Evolutionary conservation across 1,140 invertebrate genomes (phyloP).

Genomic region (Trachymyrmex septentrionalis): DNA sequence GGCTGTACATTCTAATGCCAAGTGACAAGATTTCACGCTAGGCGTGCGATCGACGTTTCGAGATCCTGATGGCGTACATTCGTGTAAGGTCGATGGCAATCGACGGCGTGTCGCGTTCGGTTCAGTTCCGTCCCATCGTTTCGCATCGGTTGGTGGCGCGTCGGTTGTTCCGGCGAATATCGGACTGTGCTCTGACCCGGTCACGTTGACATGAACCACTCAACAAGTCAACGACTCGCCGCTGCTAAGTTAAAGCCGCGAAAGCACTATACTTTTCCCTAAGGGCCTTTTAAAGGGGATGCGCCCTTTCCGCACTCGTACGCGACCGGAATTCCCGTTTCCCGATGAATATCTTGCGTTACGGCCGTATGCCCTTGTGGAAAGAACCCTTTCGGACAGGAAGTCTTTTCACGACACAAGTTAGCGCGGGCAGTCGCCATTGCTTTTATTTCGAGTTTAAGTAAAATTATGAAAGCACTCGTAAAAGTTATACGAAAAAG

Average conservation of each 20-base stretch:
- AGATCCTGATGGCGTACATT: constrained; percentile 29
- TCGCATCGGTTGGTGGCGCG: constrained; percentile 29
- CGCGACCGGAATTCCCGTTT: background rate
- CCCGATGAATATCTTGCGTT: constrained; percentile 12
- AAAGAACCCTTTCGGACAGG: constrained; percentile 1
- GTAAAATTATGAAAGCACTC: background rate
- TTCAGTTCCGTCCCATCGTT: constrained; percentile 4
- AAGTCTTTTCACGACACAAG: constrained; percentile 27
- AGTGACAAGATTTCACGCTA: constrained; percentile 45
- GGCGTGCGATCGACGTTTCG: constrained; percentile 28
- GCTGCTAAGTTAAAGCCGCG: constrained; percentile 75
- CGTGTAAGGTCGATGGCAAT: constrained; percentile 34
- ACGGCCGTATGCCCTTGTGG: background rate
- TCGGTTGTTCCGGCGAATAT: constrained; percentile 56
- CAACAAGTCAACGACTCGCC: constrained; percentile 78
- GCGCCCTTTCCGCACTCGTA: constrained; percentile 36
- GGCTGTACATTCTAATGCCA: constrained; percentile 28
- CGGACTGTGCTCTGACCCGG: constrained; percentile 73
- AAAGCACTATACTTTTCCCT: constrained; percentile 70
- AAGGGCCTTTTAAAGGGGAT: constrained; percentile 74
- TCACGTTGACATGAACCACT: constrained; percentile 78
- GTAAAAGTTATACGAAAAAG: constrained; percentile 22
- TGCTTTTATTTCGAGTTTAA: constrained; percentile 36
- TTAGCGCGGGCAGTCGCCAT: constrained; percentile 23
- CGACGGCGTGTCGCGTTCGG: constrained; percentile 16